Evolutionary conservation across 1,140 invertebrate species (phyloP), one percentile per base, ranked within the genome.

Genomic region (Parapsyche elsis): DNA sequence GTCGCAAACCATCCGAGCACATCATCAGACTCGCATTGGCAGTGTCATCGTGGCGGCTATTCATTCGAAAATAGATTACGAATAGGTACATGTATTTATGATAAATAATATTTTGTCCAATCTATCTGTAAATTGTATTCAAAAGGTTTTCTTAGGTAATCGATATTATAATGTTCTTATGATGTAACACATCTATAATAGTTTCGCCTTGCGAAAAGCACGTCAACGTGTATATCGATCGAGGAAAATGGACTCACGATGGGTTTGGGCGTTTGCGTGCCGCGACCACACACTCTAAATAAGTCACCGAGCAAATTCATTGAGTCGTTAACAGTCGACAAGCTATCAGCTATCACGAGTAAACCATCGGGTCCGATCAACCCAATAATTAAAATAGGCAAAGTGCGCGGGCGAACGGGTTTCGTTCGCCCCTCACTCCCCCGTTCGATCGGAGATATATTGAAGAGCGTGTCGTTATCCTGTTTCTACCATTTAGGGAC

Each of bases 341-440:
- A 23, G 71, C 16, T 76, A 76, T 76, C 75, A 49, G 75, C 49
- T 21, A 78, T 67, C 76, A 70, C 76, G 5, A 16, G 73, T 38
- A 38, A 23, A 21, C 75, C 77, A 79, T 79, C 67, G 75, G 23
- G 12, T 49, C 23, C 16, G 30, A 16, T 74, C 14, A 38, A 71
- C 38, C 71, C 45, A 24, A 79, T 80, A 80, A 80, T 80, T 80
- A 80, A 74, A 80, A 80, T 80, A 71, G 78, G 78, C 46, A 57
- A 74, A 24, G 45, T 45, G 74, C 19, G 80, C 79, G 76, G 80
- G 80, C 53, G 73, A 76, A 74, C 80, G 53, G 24, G 80, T 81
- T 78, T 81, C 24, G 46, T 61, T 71, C 73, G 64, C 73, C 79
- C 71, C 71, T 61, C 30, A 19, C 79, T 67, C 24, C 24, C 30